Evolutionary conservation across 2,888 invertebrate genomes (phyloP), one percentile per base, ranked within the genome.

Genomic region (Mantis religiosa): DNA sequence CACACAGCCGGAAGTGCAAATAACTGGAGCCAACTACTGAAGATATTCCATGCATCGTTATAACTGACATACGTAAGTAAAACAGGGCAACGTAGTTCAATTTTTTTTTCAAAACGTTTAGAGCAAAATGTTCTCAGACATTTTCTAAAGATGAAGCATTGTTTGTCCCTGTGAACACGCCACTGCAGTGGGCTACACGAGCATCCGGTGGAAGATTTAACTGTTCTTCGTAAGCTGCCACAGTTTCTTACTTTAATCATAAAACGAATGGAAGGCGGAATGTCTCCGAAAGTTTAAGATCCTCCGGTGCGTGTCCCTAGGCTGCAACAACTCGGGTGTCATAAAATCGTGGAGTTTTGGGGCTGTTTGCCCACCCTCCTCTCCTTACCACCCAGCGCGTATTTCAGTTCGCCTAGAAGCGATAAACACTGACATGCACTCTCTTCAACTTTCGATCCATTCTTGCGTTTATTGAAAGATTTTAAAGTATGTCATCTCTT

Each of bases 71-170:
- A n/a, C n/a, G n/a, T n/a, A n/a, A n/a, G n/a, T n/a, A n/a, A n/a
- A n/a, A n/a, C n/a, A n/a, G n/a, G n/a, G n/a, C n/a, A n/a, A n/a
- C n/a, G 2, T 30, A 34, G 7, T 34, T 34, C 34, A 41, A 41
- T 12, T 2, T 41, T 12, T 41, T 41, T 1, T 9, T 9, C 12
- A 1, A 1, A 1, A 1, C 12, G 12, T 12, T 1, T 0, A 1
- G 41, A 41, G 41, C 1, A 41, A 41, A 41, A 12, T 12, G 12
- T 41, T 41, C 8, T 6, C 3, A 8, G 8, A 8, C 34, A 34
- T 34, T 34, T 8, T 41, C 54, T 20, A 20, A 25, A 20, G 4
- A 71, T 20, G 20, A 8, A 71, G 20, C 8, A 71, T 71, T 71
- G 15, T 54, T 30, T 30, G 30, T 30, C 2, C 20, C 0, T 71